A percentile compares a stretch with the other conserved stretches of the same genome.
These are phyloP conservation scores for Ambastaia sidthimunki DNA, from an alignment of 2,797 vertebrate genomes.

Conservation along the genomic window DNA sequence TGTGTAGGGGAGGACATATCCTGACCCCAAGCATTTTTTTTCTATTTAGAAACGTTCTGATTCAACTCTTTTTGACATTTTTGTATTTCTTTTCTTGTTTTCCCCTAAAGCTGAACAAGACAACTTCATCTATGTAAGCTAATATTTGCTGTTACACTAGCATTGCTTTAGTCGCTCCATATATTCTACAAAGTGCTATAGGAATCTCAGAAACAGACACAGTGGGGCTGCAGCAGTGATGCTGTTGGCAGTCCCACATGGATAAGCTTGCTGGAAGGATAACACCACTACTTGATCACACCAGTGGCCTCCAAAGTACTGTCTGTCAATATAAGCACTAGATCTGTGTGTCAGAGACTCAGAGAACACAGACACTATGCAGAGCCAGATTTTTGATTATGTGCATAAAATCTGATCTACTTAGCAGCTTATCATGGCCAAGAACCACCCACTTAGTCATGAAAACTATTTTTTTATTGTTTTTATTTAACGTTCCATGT, in stretches of 20 bases:
- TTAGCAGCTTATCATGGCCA: background rate
- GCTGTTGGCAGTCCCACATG: background rate
- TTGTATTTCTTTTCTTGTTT: constrained; percentile 28
- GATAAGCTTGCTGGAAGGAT: background rate
- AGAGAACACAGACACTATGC: constrained; percentile 9
- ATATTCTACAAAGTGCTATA: constrained; percentile 23
- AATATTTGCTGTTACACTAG: constrained; percentile 37
- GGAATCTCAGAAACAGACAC: background rate
- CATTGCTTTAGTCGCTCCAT: constrained; percentile 14
- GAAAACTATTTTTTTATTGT: background rate
- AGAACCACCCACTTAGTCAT: background rate
- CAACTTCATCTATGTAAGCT: constrained; percentile 31
- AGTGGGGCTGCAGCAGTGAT: background rate
- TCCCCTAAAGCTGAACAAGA: constrained; percentile 43
- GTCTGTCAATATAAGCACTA: constrained; percentile 16
- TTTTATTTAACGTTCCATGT: too few relatives aligned
- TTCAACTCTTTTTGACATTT: constrained; percentile 28
- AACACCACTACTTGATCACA: constrained; percentile 4
- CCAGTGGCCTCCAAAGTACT: background rate
- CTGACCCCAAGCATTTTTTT: constrained; percentile 35
- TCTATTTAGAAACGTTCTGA: constrained; percentile 44
- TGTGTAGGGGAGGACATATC: constrained; percentile 13
- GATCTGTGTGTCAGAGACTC: constrained; percentile 1
- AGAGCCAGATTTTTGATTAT: background rate
- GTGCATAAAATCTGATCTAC: background rate